Conservation (phyloP, 2,113 vertebrate species). For the Brienomyrus longianalis region DNA sequence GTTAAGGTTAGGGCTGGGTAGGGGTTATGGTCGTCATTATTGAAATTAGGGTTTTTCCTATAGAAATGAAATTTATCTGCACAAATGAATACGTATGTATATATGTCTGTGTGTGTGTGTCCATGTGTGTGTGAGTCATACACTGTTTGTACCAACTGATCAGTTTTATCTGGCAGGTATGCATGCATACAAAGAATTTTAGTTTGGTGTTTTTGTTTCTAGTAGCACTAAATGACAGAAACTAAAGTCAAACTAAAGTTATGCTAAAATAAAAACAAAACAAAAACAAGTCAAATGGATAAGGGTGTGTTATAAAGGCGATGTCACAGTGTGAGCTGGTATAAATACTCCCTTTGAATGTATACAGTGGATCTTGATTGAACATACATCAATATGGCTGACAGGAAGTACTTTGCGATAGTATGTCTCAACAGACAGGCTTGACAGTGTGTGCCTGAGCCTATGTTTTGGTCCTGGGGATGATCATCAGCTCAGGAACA, state of each 20-base stretch:
- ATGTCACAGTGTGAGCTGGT: neutral
- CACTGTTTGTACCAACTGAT: neutral
- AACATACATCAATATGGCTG: neutral
- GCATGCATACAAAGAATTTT: neutral
- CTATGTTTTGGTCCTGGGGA: constrained; percentile 18
- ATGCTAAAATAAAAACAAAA: neutral
- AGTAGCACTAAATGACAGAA: neutral
- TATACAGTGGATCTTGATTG: neutral
- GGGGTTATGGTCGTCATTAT: no score
- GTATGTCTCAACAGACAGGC: no score
- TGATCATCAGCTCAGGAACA: constrained; percentile 25
- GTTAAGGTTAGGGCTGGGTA: no score
- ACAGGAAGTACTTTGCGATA: neutral
- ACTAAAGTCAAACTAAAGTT: neutral
- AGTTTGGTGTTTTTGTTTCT: neutral
- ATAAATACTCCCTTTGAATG: neutral
- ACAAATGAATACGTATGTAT: neutral
- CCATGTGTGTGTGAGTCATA: neutral
- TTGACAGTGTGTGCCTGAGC: neutral
- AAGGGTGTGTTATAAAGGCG: neutral
- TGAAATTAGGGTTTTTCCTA: no score
- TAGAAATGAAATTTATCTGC: no score
- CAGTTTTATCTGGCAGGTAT: neutral
- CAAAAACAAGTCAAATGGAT: neutral
- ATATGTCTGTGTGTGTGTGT: neutral